These are phyloP conservation scores for Xestia xanthographa DNA, from an alignment of 2,888 invertebrate genomes.

Conservation along the genomic window DNA sequence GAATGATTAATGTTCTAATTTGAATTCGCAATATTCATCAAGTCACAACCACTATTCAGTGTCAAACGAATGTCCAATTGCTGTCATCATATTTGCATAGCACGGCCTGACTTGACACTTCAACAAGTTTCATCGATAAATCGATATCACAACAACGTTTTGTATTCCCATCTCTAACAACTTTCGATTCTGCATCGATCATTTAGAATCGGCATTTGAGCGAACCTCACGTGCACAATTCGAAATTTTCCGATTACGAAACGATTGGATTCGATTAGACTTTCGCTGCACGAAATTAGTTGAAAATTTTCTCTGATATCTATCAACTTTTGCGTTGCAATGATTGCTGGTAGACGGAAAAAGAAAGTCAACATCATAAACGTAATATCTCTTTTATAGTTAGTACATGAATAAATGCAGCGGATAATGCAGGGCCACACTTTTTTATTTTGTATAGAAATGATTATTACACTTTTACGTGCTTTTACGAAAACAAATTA, in stretches of 20 bases:
- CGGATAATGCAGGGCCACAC: neutral
- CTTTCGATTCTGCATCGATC: constrained; percentile 57
- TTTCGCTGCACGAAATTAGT: constrained; percentile 64
- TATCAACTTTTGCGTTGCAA: constrained; percentile 50
- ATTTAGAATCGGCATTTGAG: constrained; percentile 47
- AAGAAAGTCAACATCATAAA: constrained; percentile 56
- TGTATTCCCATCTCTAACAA: constrained; percentile 48
- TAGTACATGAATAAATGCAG: constrained; percentile 24
- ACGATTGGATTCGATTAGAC: constrained; percentile 61
- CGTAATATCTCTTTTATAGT: constrained; percentile 43
- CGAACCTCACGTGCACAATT: constrained; percentile 60
- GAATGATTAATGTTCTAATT: constrained; percentile 41
- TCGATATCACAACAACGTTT: constrained; percentile 31
- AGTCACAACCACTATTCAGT: constrained; percentile 26
- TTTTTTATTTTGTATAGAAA: constrained; percentile 4
- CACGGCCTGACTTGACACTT: constrained; percentile 26
- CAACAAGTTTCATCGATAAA: constrained; percentile 44
- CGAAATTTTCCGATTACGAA: constrained; percentile 61
- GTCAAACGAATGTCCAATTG: constrained; percentile 35
- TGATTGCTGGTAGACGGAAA: constrained; percentile 42
- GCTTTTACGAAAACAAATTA: too few relatives aligned
- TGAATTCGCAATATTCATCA: constrained; percentile 30
- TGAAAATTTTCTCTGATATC: constrained; percentile 59
- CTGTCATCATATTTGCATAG: constrained; percentile 41
- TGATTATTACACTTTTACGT: neutral